phyloP scores from a whole-genome alignment of 1,140 invertebrate species.

The Drosophila prosaltans region DNA sequence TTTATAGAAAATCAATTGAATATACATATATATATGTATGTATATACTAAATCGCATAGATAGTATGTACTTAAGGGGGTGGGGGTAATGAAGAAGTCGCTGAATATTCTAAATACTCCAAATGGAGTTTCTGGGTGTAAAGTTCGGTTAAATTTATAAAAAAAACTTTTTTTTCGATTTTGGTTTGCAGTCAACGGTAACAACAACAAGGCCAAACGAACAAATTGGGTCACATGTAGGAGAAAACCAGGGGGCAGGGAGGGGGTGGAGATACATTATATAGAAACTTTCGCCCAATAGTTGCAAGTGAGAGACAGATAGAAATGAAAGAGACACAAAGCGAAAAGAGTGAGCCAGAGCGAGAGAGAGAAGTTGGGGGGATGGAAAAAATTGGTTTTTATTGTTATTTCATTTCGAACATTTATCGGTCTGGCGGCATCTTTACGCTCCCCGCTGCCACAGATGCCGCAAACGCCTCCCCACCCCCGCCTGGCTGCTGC shows the following conservation, averaged over 20 bases:
- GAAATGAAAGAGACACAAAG: background rate
- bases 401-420: constrained; percentile 79
- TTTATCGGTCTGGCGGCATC: constrained; percentile 74
- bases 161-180: background rate
- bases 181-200: constrained; percentile 39
- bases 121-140: too few species aligned
- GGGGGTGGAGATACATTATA: too few species aligned
- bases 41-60: too few species aligned
- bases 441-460: constrained; percentile 58
- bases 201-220: constrained; percentile 33
- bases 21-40: too few species aligned
- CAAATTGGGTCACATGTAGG: constrained; percentile 58
- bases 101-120: too few species aligned
- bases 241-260: background rate
- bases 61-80: too few species aligned
- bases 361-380: constrained; percentile 30
- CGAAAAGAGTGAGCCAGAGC: background rate
- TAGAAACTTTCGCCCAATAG: constrained; percentile 47
- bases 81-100: too few species aligned
- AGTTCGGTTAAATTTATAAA: too few species aligned
- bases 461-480: constrained; percentile 1
- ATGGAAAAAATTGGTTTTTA: constrained; percentile 75
- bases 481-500: constrained; percentile 10
- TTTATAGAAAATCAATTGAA: too few species aligned
- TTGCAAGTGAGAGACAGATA: constrained; percentile 11